A percentile compares a stretch with the other conserved stretches of the same genome.
phyloP scores from a whole-genome alignment of 2,113 vertebrate genomes.

The Micromys minutus region DNA sequence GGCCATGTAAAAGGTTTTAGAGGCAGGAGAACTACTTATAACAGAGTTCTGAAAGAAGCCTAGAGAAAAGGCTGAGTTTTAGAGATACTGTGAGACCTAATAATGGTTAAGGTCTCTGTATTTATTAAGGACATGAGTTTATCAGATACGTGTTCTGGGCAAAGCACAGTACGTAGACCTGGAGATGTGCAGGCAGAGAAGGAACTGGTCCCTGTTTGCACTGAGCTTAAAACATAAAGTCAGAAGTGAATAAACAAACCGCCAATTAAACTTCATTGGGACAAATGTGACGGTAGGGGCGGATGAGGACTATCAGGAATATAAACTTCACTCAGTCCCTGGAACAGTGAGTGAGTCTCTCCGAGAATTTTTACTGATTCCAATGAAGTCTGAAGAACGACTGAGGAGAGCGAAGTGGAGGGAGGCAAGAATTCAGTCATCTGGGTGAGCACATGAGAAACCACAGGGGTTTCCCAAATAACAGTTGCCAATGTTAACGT shows the following conservation, averaged over 20 bases:
- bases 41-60: constrained; percentile 22
- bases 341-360: not conserved
- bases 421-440: not conserved
- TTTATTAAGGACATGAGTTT: not conserved
- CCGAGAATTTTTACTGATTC: not conserved
- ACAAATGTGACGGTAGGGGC: not conserved
- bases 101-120: not conserved
- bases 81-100: not conserved
- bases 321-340: not conserved
- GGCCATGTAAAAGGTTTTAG: not conserved
- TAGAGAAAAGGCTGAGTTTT: not conserved
- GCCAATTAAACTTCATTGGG: not conserved
- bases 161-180: not conserved
- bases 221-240: not conserved
- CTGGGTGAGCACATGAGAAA: not conserved
- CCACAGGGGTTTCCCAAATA: not conserved
- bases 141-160: not conserved
- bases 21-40: not conserved
- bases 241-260: not conserved
- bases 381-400: not conserved
- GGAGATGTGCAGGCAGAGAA: not conserved
- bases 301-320: not conserved
- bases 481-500: not conserved
- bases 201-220: not conserved
- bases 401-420: not conserved